Conservation (phyloP, 2,113 vertebrate genomes). For the Sinocyclocheilus anshuiensis region DNA sequence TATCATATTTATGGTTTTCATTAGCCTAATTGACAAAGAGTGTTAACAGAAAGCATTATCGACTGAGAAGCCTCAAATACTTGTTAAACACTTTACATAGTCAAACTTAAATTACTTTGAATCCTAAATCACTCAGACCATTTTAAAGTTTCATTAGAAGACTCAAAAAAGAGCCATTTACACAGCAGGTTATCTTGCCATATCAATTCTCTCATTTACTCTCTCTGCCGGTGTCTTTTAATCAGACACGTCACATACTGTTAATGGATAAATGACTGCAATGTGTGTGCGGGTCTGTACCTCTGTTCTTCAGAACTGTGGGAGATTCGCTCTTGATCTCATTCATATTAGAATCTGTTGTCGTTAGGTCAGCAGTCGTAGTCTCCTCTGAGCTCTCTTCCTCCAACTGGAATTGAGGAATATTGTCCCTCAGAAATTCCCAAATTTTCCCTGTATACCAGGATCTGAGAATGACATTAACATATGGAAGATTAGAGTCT, state of each 20-base stretch:
- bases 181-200: slow-evolving; percentile 8
- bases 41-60: background rate
- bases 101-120: background rate
- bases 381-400: slow-evolving; percentile 63
- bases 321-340: slow-evolving; percentile 61
- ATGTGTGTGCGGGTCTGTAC: slow-evolving; percentile 21
- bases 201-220: slow-evolving; percentile 1
- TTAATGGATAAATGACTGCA: background rate
- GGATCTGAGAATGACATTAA: slow-evolving; percentile 68
- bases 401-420: slow-evolving; percentile 80
- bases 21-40: background rate
- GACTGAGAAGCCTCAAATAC: background rate
- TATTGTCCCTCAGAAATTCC: slow-evolving; percentile 78
- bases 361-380: slow-evolving; percentile 48
- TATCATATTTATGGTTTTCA: background rate
- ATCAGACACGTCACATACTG: background rate
- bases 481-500: slow-evolving; percentile 1
- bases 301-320: slow-evolving; percentile 60
- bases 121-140: background rate
- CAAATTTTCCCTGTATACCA: slow-evolving; percentile 75
- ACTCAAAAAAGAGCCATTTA: slow-evolving; percentile 1
- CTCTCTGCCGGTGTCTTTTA: slow-evolving; percentile 15
- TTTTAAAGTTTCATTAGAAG: background rate
- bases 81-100: background rate
- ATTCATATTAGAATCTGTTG: slow-evolving; percentile 57